A percentile compares a stretch with the other conserved stretches of the same genome.
Conservation (phyloP, 2,888 invertebrate genomes). For the Dolomedes plantarius region DNA sequence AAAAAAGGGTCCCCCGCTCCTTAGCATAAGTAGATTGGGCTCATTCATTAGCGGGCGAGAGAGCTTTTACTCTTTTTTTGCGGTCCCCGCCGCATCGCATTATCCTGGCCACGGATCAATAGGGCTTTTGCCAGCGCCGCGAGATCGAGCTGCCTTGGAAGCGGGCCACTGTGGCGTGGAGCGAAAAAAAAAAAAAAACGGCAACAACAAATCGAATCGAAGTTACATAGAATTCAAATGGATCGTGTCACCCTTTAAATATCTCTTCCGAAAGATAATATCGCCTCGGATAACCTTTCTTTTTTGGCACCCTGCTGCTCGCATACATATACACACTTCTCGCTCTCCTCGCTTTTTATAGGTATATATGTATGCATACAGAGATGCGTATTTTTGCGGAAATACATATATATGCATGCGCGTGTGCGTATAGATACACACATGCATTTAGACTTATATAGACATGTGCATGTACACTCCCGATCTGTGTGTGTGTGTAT, state of each 20-base stretch:
- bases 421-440: too few relatives aligned
- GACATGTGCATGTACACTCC: too few relatives aligned
- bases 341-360: too few relatives aligned
- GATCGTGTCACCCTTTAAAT: not conserved
- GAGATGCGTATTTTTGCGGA: too few relatives aligned
- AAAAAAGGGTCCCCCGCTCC: conserved; percentile 47
- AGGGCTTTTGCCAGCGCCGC: not conserved
- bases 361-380: too few relatives aligned
- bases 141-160: not conserved
- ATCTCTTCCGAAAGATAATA: not conserved
- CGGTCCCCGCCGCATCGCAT: conserved; percentile 45
- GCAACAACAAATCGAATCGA: not conserved
- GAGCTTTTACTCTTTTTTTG: conserved; percentile 31
- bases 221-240: not conserved
- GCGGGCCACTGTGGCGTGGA: not conserved
- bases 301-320: too few relatives aligned
- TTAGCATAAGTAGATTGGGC: conserved; percentile 65
- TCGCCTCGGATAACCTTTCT: not conserved
- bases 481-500: too few relatives aligned
- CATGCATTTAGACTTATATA: too few relatives aligned
- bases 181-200: not conserved
- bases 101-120: conserved; percentile 22
- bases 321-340: too few relatives aligned
- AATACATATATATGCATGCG: too few relatives aligned
- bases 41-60: conserved; percentile 42